phyloP scores from a whole-genome alignment of 2,113 vertebrate species.

The Laterallus jamaicensis region DNA sequence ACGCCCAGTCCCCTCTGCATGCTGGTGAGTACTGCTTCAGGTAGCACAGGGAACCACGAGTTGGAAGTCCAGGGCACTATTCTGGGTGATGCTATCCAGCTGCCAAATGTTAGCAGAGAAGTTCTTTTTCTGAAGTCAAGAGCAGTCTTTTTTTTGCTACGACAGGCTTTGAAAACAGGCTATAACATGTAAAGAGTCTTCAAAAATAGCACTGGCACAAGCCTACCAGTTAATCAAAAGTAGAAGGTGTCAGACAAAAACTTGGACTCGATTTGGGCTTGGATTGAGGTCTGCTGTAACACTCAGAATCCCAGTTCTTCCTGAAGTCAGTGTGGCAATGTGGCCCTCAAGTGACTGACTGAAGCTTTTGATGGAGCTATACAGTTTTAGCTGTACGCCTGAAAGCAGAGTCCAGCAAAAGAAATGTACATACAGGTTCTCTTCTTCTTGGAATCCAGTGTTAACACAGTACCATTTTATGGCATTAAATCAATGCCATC shows the following conservation, averaged over 20 bases:
- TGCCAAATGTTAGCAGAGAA: not conserved
- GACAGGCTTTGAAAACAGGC: not conserved
- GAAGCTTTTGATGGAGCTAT: not conserved
- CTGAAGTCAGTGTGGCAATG: not conserved
- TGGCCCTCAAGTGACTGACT: not conserved
- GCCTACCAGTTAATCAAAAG: not conserved
- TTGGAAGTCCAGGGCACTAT: not conserved
- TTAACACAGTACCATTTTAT: not conserved
- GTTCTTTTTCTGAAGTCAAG: not conserved
- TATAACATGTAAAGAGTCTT: not conserved
- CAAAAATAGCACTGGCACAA: not conserved
- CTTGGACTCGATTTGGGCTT: not conserved
- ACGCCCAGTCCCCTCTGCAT: not conserved
- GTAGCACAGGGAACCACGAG: not conserved
- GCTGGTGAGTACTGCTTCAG: not conserved
- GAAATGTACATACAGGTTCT: not conserved
- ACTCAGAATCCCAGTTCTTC: not conserved
- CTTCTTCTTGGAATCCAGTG: not conserved
- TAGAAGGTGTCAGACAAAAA: not conserved
- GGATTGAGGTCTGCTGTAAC: not conserved
- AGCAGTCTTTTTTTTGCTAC: not conserved
- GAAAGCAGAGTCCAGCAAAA: not conserved
- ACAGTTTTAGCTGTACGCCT: not conserved
- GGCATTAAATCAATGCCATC: not conserved
- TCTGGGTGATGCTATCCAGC: not conserved